Percentiles rank a stretch among this genome's conserved stretches.
These are phyloP conservation scores for Papilio xuthus DNA, from an alignment of 1,140 invertebrate species.

Conservation along the genomic window DNA sequence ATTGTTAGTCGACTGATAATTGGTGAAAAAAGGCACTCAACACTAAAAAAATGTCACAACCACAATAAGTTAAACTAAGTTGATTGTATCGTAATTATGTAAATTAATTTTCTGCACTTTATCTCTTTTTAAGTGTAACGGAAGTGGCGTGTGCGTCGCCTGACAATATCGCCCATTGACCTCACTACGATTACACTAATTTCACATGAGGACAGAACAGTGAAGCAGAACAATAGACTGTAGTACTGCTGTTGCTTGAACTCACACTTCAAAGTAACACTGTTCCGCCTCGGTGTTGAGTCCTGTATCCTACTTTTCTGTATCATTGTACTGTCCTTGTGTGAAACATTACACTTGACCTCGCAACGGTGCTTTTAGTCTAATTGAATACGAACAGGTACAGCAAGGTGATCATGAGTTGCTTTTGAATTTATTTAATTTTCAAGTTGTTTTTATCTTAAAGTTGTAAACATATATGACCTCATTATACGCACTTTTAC, in stretches of 20 bases:
- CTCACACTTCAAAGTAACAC: neutral
- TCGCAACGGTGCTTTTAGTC: slow-evolving; percentile 48
- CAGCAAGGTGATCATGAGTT: slow-evolving; percentile 17
- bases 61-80: too few relatives aligned
- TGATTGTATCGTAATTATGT: too few relatives aligned
- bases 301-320: neutral
- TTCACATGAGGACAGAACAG: neutral
- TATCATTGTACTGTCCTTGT: neutral
- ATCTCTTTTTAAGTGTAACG: too few relatives aligned
- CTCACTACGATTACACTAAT: slow-evolving; percentile 17
- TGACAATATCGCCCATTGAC: slow-evolving; percentile 50
- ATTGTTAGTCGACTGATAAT: too few relatives aligned
- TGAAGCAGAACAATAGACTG: neutral
- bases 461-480: neutral
- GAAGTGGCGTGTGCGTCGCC: slow-evolving; percentile 61
- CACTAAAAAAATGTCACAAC: too few relatives aligned
- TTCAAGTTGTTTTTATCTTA: neutral
- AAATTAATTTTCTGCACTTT: too few relatives aligned
- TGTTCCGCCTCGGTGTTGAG: neutral
- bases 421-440: neutral
- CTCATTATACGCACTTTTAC: neutral
- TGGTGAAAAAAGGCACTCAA: too few relatives aligned
- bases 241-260: neutral
- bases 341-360: slow-evolving; percentile 52
- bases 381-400: slow-evolving; percentile 25